Conservation (phyloP, 2,888 invertebrate species). For the Acrocyrtus sp. region DNA sequence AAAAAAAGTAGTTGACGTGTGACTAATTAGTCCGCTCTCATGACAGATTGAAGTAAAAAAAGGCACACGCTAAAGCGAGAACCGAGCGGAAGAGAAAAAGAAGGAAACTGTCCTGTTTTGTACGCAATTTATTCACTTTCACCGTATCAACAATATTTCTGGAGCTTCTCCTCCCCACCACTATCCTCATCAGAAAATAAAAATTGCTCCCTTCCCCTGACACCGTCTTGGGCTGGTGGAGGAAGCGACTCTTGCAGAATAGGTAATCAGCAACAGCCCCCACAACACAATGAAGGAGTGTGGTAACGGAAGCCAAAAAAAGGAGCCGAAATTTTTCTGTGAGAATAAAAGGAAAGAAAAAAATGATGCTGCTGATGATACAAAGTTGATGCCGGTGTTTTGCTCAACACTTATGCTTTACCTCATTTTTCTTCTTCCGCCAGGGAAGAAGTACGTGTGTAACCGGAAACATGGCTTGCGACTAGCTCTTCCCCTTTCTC, state of each 20-base stretch:
- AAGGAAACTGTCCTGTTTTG: slow-evolving; percentile 47
- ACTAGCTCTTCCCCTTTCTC: slow-evolving; percentile 10
- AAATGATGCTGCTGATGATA: slow-evolving; percentile 9
- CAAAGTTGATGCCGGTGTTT: neutral
- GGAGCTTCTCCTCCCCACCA: slow-evolving; percentile 41
- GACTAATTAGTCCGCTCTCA: slow-evolving; percentile 63
- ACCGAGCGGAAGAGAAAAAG: slow-evolving; percentile 1
- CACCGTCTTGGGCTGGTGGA: slow-evolving; percentile 44
- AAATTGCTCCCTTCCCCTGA: slow-evolving; percentile 40
- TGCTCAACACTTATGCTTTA: neutral
- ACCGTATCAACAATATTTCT: slow-evolving; percentile 47
- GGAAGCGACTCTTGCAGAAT: slow-evolving; percentile 60
- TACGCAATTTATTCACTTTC: slow-evolving; percentile 46
- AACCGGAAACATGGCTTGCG: slow-evolving; percentile 37
- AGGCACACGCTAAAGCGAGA: slow-evolving; percentile 18
- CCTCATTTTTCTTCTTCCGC: slow-evolving; percentile 22
- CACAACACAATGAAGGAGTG: slow-evolving; percentile 24
- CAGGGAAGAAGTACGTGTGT: slow-evolving; percentile 15
- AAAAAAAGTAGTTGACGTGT: slow-evolving; percentile 60
- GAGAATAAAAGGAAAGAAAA: slow-evolving; percentile 10
- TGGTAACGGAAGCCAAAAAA: slow-evolving; percentile 43
- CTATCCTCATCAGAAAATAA: slow-evolving; percentile 1
- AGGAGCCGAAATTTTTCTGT: slow-evolving; percentile 19
- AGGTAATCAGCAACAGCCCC: slow-evolving; percentile 59
- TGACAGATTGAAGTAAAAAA: slow-evolving; percentile 62